These are phyloP conservation scores for Apis laboriosa DNA, from an alignment of 1,140 invertebrate genomes.

Conservation along the genomic window DNA sequence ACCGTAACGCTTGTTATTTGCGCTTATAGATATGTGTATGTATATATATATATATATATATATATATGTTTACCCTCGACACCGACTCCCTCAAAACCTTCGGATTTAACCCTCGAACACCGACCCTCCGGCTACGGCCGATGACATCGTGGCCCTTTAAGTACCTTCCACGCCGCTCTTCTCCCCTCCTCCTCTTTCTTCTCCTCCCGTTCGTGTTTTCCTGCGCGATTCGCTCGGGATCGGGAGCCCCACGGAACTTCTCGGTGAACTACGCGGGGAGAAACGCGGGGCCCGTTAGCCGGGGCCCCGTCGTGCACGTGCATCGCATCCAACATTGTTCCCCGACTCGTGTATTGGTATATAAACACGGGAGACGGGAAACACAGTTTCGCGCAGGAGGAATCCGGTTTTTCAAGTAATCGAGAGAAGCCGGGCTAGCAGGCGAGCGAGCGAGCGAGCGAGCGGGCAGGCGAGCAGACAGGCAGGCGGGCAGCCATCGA, in stretches of 20 bases:
- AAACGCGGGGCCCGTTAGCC: constrained; percentile 33
- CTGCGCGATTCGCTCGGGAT: neutral
- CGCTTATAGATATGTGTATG: constrained; percentile 3
- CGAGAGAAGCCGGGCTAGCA: constrained; percentile 58
- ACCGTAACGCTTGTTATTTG: constrained; percentile 37
- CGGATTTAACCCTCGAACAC: constrained; percentile 66
- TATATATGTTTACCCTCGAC: constrained; percentile 61
- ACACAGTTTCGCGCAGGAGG: constrained; percentile 76
- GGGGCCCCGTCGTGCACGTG: constrained; percentile 38
- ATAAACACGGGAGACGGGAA: constrained; percentile 76
- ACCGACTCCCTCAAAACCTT: constrained; percentile 58
- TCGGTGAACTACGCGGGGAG: neutral
- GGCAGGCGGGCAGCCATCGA: constrained; percentile 63
- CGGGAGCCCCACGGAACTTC: neutral
- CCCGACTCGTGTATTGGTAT: constrained; percentile 64
- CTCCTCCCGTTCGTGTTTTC: neutral
- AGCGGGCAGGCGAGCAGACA: constrained; percentile 40
- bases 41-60: too few relatives aligned
- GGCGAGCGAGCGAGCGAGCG: constrained; percentile 56
- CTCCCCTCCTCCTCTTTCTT: neutral
- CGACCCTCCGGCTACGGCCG: constrained; percentile 55
- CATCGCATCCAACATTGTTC: constrained; percentile 58
- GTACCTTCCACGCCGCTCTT: constrained; percentile 2
- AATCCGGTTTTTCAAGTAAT: constrained; percentile 82
- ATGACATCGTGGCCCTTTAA: constrained; percentile 56